Percentiles rank a stretch among this genome's conserved stretches.
phyloP scores from a whole-genome alignment of 2,113 vertebrate species.

The Hydropotes inermis region DNA sequence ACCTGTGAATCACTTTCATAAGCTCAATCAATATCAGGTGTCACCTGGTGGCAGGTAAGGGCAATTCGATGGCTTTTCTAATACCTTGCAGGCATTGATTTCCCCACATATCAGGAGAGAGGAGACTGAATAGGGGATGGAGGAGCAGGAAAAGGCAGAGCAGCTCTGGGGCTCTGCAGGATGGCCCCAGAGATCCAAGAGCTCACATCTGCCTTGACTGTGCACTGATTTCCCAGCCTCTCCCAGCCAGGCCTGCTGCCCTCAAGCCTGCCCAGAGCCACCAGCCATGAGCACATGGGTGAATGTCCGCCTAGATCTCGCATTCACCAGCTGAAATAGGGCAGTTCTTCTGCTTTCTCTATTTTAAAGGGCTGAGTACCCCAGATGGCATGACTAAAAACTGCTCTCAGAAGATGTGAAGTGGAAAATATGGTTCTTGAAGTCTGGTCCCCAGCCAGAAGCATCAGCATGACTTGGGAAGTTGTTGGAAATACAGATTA shows the following conservation, averaged over 20 bases:
- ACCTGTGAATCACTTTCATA: constrained; percentile 75
- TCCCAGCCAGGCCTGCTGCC: background rate
- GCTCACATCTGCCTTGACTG: background rate
- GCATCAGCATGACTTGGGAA: background rate
- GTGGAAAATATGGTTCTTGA: background rate
- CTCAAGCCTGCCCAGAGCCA: background rate
- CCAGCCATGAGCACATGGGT: background rate
- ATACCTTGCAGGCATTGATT: constrained; percentile 68
- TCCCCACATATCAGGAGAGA: constrained; percentile 55
- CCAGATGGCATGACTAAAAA: background rate
- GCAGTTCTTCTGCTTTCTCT: background rate
- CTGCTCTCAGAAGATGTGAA: background rate
- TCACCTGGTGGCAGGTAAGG: constrained; percentile 75
- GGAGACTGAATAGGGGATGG: background rate
- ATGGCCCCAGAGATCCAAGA: background rate
- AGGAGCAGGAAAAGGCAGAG: constrained; percentile 22
- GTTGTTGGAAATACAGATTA: background rate
- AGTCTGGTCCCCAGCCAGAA: background rate
- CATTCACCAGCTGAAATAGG: background rate
- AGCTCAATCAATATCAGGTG: constrained; percentile 73
- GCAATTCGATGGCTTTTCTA: constrained; percentile 71
- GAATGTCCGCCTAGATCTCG: background rate
- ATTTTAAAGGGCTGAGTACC: background rate
- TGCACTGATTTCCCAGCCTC: background rate
- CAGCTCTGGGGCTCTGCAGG: background rate